These are phyloP conservation scores for Pyxicephalus adspersus DNA, from an alignment of 2,113 vertebrate species.

Conservation along the genomic window DNA sequence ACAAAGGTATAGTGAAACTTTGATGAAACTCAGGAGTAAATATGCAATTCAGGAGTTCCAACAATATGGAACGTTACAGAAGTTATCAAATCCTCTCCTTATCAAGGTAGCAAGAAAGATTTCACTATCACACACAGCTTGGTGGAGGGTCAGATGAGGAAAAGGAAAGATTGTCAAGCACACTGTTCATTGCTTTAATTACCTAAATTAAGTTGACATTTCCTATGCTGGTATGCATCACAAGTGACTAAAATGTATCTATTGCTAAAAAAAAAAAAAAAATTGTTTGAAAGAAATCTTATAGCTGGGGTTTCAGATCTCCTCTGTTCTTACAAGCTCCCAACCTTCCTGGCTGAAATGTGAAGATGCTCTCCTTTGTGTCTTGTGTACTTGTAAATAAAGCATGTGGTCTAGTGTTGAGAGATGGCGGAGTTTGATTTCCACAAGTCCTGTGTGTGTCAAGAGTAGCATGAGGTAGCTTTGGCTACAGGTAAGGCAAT, in stretches of 20 bases:
- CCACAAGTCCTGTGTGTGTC: constrained; percentile 63
- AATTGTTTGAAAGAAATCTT: background rate
- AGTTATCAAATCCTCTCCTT: too few relatives aligned
- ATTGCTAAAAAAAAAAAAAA: constrained; percentile 7
- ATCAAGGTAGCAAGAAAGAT: too few relatives aligned
- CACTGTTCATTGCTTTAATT: constrained; percentile 59
- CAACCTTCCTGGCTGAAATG: constrained; percentile 7
- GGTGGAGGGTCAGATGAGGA: background rate
- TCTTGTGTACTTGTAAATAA: constrained; percentile 46
- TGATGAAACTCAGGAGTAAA: too few relatives aligned
- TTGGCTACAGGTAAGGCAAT: constrained; percentile 23
- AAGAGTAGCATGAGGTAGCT: constrained; percentile 52
- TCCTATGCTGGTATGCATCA: constrained; percentile 52
- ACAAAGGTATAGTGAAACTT: too few relatives aligned
- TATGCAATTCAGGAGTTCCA: too few relatives aligned
- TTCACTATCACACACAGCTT: too few relatives aligned
- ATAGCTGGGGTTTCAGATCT: background rate
- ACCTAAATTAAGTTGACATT: constrained; percentile 60
- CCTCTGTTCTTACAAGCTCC: background rate
- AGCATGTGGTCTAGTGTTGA: constrained; percentile 63
- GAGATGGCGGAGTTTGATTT: constrained; percentile 63
- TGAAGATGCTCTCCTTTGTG: constrained; percentile 32
- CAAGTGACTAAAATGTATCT: constrained; percentile 11
- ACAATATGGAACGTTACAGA: too few relatives aligned
- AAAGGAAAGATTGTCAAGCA: background rate